Evolutionary conservation across 2,113 vertebrate species (phyloP).

Genomic region (Oncorhynchus tshawytscha): DNA sequence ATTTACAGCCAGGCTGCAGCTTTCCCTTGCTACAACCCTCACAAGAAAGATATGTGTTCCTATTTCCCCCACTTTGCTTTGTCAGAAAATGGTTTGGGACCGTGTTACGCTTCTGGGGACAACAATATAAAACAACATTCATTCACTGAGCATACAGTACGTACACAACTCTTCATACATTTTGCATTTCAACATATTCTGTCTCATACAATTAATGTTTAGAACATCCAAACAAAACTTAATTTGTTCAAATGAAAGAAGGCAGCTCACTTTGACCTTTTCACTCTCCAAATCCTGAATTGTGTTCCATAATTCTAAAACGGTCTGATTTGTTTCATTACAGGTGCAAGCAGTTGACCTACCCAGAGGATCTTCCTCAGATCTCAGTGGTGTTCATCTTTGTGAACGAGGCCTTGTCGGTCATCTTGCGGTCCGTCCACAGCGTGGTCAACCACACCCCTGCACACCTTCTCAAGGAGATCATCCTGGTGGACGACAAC

Average conservation of each 20-base stretch:
- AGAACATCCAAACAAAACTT: neutral
- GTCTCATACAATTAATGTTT: neutral
- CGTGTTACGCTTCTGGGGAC: neutral
- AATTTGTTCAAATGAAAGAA: neutral
- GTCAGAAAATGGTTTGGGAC: neutral
- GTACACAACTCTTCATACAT: neutral
- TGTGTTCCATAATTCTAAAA: neutral
- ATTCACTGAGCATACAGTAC: neutral
- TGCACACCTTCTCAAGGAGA: conserved; percentile 90
- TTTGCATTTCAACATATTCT: neutral
- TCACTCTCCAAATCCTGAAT: neutral
- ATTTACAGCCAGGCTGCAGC: too few species aligned
- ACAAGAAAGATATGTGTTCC: too few species aligned
- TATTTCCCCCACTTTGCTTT: neutral
- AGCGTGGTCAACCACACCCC: conserved; percentile 97
- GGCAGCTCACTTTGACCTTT: neutral
- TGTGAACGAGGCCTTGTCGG: conserved; percentile 92
- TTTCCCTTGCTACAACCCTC: too few species aligned
- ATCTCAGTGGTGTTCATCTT: conserved; percentile 98
- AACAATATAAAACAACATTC: neutral
- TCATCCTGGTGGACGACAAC: conserved; percentile 97
- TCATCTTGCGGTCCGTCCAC: conserved; percentile 96
- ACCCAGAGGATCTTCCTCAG: conserved; percentile 85
- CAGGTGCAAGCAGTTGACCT: conserved; percentile 89
- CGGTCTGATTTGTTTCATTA: neutral